Evolutionary conservation across 2,113 vertebrate genomes (phyloP).

Genomic region (Lophochroa leadbeateri): DNA sequence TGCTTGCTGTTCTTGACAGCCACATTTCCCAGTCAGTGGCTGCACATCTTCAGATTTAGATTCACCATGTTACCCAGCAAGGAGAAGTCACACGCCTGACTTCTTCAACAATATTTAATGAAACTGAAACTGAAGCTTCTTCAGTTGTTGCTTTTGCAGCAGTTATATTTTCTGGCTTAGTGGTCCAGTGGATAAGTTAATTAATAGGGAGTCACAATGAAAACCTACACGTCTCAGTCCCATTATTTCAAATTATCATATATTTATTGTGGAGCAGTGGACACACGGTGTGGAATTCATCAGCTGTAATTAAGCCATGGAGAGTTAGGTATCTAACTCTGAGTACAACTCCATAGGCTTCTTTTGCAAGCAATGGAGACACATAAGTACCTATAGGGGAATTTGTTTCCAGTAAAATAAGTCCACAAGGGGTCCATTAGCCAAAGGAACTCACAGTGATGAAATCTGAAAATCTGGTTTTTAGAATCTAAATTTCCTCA

Average conservation of each 20-base stretch:
- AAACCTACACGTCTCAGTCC: not conserved
- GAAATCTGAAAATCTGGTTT: not conserved
- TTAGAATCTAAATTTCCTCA: not conserved
- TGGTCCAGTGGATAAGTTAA: not conserved
- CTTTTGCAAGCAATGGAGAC: not conserved
- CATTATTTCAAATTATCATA: not conserved
- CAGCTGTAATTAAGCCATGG: not conserved
- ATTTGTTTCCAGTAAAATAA: not conserved
- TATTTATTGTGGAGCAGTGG: not conserved
- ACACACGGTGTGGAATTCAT: not conserved
- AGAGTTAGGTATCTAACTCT: not conserved
- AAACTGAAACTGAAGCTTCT: not conserved
- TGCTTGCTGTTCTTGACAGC: not conserved
- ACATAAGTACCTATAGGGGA: not conserved
- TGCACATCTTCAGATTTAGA: not conserved
- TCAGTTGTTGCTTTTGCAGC: not conserved
- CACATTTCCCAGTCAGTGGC: not conserved
- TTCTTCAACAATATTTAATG: constrained; percentile 5
- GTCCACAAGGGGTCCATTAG: not conserved
- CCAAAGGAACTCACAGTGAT: not conserved
- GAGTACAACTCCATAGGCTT: not conserved
- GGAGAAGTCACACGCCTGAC: not conserved
- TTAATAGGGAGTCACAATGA: not conserved
- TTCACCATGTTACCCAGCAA: not conserved
- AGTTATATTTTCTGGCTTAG: not conserved